Conservation (phyloP, 2,797 vertebrate genomes). For the Peromyscus nudipes region DNA sequence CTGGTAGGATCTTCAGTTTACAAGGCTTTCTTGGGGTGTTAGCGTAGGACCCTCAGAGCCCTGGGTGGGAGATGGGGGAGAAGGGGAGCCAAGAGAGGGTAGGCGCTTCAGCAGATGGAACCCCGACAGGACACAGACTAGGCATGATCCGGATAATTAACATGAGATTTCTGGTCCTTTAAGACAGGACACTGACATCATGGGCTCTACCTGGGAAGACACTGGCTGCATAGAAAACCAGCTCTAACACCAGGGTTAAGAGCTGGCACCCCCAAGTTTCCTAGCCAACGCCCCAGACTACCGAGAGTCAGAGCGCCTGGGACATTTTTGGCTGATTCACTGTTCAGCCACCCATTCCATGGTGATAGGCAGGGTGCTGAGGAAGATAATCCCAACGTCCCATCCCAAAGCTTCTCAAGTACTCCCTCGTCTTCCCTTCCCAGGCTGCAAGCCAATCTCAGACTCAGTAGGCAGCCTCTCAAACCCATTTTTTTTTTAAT, state of each 20-base stretch:
- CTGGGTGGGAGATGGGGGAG: background rate
- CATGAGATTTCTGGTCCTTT: background rate
- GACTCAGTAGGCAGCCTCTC: background rate
- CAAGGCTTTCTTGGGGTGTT: background rate
- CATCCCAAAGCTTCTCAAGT: background rate
- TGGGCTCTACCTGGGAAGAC: background rate
- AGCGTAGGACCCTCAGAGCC: background rate
- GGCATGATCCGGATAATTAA: background rate
- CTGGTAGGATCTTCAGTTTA: background rate
- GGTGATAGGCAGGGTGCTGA: background rate
- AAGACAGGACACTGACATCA: background rate
- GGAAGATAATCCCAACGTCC: background rate
- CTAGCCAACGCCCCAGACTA: background rate
- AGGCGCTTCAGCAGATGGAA: background rate
- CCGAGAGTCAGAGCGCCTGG: background rate
- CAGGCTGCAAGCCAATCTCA: background rate
- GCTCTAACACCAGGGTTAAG: background rate
- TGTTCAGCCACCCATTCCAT: background rate
- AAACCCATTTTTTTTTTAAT: background rate
- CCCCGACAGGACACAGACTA: background rate
- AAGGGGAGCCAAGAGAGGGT: fast-evolving
- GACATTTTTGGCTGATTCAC: background rate
- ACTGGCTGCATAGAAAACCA: background rate
- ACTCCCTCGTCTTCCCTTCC: background rate
- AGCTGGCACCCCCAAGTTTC: background rate